phyloP scores from a whole-genome alignment of 1,140 invertebrate species.

The Himalopsyche phryganea region DNA sequence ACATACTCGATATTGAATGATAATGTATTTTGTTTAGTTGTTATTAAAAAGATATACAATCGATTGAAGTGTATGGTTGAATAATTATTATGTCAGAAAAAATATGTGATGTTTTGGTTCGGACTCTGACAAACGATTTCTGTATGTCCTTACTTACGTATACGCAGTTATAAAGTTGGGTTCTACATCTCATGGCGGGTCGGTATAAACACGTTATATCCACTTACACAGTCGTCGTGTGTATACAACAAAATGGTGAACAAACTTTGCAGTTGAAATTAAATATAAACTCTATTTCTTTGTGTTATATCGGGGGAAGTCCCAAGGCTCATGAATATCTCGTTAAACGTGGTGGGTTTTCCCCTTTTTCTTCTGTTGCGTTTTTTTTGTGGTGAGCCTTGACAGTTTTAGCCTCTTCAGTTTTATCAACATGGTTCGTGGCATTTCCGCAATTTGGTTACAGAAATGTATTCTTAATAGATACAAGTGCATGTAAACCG shows the following conservation, averaged over 20 bases:
- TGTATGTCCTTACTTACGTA: background rate
- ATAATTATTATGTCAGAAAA: too few relatives aligned
- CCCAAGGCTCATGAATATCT: slow-evolving; percentile 33
- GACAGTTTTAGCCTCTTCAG: slow-evolving; percentile 14
- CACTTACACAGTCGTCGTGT: slow-evolving; percentile 4
- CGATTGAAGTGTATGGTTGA: too few relatives aligned
- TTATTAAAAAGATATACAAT: too few relatives aligned
- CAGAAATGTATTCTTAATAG: too few relatives aligned
- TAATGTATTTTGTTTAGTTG: too few relatives aligned
- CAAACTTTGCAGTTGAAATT: slow-evolving; percentile 31
- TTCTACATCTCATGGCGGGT: background rate
- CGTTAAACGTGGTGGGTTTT: slow-evolving; percentile 25
- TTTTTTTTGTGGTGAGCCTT: background rate
- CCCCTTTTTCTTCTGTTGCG: slow-evolving; percentile 3
- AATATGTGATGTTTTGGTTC: background rate
- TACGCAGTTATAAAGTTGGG: background rate
- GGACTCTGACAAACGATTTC: background rate
- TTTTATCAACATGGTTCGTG: too few relatives aligned
- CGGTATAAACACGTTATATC: slow-evolving; percentile 14
- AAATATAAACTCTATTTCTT: slow-evolving; percentile 31
- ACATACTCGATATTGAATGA: too few relatives aligned
- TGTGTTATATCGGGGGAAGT: slow-evolving; percentile 18
- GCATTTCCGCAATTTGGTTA: too few relatives aligned
- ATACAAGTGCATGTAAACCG: too few relatives aligned
- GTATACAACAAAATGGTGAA: slow-evolving; percentile 19